Conservation (phyloP, 37 sponge, comb jelly and placozoan species). For the Crambe crambe region DNA sequence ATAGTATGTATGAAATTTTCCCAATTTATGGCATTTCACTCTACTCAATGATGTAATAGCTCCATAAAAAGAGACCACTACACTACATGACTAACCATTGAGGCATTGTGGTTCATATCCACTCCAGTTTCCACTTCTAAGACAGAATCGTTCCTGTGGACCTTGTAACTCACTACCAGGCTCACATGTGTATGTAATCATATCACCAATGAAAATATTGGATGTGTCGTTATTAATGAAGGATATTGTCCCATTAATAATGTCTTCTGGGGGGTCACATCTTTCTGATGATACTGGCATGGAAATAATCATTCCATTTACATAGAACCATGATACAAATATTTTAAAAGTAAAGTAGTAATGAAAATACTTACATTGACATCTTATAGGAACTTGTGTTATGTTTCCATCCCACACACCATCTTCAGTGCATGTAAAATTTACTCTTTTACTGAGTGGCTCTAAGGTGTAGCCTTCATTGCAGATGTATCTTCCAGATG, state of each 20-base stretch:
- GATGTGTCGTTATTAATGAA: neutral
- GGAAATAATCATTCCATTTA: no score
- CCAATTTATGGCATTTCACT: no score
- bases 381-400: neutral
- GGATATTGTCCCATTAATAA: neutral
- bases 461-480: conserved; percentile 12
- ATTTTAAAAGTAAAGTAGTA: neutral
- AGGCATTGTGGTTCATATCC: conserved; percentile 6
- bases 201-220: conserved; percentile 2
- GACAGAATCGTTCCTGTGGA: neutral
- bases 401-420: neutral
- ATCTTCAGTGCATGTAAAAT: neutral
- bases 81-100: no score
- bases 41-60: no score
- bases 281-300: neutral
- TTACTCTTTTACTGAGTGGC: neutral
- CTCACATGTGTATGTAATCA: neutral
- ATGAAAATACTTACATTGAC: neutral
- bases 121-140: conserved; percentile 26
- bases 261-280: neutral
- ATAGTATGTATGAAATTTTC: no score
- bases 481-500: conserved; percentile 13
- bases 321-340: no score
- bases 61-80: no score
- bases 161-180: neutral